phyloP scores from a whole-genome alignment of 2,888 invertebrate genomes.

The Lasioglossum marginatum region DNA sequence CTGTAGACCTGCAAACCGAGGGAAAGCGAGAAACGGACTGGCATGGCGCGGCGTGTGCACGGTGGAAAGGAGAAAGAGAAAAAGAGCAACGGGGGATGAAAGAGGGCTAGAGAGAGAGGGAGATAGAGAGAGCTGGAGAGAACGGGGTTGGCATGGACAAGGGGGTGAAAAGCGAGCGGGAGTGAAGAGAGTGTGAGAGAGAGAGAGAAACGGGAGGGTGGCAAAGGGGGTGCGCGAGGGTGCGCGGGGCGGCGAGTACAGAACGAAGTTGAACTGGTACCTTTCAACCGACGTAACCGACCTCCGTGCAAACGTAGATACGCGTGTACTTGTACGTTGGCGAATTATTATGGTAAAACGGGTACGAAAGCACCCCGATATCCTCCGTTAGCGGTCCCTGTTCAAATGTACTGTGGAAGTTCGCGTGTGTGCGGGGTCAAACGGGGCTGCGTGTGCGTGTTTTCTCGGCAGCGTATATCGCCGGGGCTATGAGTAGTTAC shows the following conservation, averaged over 20 bases:
- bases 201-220: constrained; percentile 22
- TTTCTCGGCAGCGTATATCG: constrained; percentile 59
- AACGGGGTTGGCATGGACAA: neutral
- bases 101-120: constrained; percentile 8
- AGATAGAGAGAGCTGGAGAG: neutral
- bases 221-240: constrained; percentile 4
- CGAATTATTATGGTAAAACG: constrained; percentile 75
- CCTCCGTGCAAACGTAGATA: constrained; percentile 69
- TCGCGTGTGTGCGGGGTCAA: constrained; percentile 11
- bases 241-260: neutral
- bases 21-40: constrained; percentile 53
- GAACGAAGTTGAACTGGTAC: constrained; percentile 71
- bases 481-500: constrained; percentile 71
- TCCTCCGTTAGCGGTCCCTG: constrained; percentile 63
- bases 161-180: neutral
- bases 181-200: neutral
- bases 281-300: constrained; percentile 69
- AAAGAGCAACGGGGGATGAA: constrained; percentile 43
- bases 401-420: constrained; percentile 48
- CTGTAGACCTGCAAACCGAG: constrained; percentile 63
- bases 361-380: constrained; percentile 73
- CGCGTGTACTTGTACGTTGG: constrained; percentile 68
- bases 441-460: constrained; percentile 44
- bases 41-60: neutral
- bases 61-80: constrained; percentile 49